Base-by-base conservation (phyloP, 2,888 invertebrate species). In the Ophion obscuratus region DNA sequence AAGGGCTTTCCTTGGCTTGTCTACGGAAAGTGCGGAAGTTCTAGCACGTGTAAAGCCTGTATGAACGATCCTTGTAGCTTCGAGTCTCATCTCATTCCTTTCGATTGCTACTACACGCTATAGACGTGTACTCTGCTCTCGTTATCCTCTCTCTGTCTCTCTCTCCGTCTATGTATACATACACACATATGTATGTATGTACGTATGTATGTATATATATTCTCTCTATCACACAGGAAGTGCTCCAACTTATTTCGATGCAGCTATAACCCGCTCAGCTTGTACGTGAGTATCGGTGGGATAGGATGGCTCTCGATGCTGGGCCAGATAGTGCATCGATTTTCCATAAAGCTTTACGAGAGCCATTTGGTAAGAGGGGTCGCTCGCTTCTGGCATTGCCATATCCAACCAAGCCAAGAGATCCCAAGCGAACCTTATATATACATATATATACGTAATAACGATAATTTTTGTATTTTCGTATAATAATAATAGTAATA, bases 341-440 rank as follows among this genome's bases (percentile, higher is more conserved):
- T 91, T 90, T 89, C 89, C 89, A 91, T 91, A 91, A 91, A 91
- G 89, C 89, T 89, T 88, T 87, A 88, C 87, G 88, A 88, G 87
- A 88, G 87, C 88, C 88, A 87, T 88, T 89, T 85, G 85, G 76
- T 83, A 83, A 88, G 87, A 87, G 88, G 88, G 87, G 86, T 75
- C 31, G 47, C 61, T 61, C 70, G 84, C 74, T 73, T 79, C 73
- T 40, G 20, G 64, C 70, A 82, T 57, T 70, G 64, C 10, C 40
- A 10, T 71, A 53, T 66, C 61, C 24, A 73, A 53, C 57, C 24
- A 66, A 9, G 61, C 47, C 68, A 36, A 27, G 24, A 78, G 59
- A 70, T 57, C 64, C 59, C 47, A 64, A 62, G 59, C 79, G 62
- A 75, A 59, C 31, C 53, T 24, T 67, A 2, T 40, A 20, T 68